Evolutionary conservation across 2,888 invertebrate species (phyloP), one percentile per base, ranked within the genome.

Genomic region (Melieria crassipennis): DNA sequence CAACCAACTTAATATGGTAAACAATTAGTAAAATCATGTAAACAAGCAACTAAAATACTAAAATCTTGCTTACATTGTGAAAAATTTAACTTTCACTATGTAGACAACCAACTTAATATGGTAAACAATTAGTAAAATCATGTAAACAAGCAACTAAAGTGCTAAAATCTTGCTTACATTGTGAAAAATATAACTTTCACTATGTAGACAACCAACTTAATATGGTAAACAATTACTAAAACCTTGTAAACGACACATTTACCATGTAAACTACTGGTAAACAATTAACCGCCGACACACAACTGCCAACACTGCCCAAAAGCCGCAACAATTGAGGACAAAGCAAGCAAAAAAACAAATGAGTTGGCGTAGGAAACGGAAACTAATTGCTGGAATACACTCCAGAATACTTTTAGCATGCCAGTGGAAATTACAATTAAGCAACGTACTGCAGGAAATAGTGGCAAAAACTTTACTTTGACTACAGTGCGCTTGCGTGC

Each of bases 341-440:
- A 9, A 1, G 52, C 11, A 52, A n/a, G 6, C 9, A 30, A 50
- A 50, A 50, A 16, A 30, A 30, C 1, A 30, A 30, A 30, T 30
- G 30, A 30, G 30, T 30, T 30, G 30, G 30, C 30, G 30, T 30
- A 45, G 60, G 45, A 30, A 50, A 50, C 61, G 45, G 16, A 48
- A 62, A 55, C 61, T 68, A 62, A 60, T 68, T 62, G 68, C 68
- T 46, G 61, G 47, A 69, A 62, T 61, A 69, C 50, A 58, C 47
- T 55, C 16, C 45, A 46, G 52, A 48, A 62, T 55, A 30, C 62
- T 61, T 45, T 62, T 61, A 30, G 62, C 30, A 66, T 30, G 58
- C 50, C 48, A 69, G 62, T 61, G 47, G 62, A 69, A 69, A 61
- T 55, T 62, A 47, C 62, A 69, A 69, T 62, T 69, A 62, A 69